A percentile compares a stretch with the other conserved stretches of the same genome.
phyloP scores from a whole-genome alignment of 2,797 vertebrate species.

The Myripristis murdjan region DNA sequence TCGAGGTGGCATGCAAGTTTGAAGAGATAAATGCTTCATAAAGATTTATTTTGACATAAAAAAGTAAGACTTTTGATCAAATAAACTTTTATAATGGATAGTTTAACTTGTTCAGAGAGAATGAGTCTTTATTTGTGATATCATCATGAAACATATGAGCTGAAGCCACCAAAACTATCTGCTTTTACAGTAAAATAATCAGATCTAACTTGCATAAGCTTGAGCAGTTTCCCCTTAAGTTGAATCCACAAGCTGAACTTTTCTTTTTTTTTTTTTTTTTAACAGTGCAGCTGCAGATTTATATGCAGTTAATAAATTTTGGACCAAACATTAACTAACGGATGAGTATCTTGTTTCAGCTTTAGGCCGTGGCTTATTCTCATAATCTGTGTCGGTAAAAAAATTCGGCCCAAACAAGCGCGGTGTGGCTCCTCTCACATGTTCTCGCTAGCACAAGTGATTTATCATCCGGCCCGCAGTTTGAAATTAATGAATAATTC shows the following conservation, averaged over 20 bases:
- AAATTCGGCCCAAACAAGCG: no score
- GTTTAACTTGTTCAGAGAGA: conserved; percentile 54
- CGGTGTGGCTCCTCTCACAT: no score
- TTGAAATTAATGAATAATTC: no score
- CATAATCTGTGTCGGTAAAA: no score
- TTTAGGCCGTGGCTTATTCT: no score
- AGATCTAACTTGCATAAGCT: conserved; percentile 2
- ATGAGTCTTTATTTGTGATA: conserved; percentile 47
- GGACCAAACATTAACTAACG: no score
- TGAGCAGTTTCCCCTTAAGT: background rate
- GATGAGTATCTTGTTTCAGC: no score
- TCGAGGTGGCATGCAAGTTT: no score
- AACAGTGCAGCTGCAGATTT: background rate
- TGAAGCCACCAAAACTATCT: conserved; percentile 17
- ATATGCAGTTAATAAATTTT: background rate
- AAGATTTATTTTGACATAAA: background rate
- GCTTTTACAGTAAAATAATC: conserved; percentile 21
- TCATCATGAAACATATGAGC: conserved; percentile 51
- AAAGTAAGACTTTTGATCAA: no score
- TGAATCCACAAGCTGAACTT: conserved; percentile 15
- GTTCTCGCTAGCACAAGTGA: no score
- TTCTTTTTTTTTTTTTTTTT: conserved; percentile 17
- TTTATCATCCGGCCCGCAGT: no score
- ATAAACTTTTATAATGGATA: no score
- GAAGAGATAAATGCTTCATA: conserved; percentile 38